Percentiles rank a stretch among this genome's conserved stretches.
Conservation (phyloP, 2,113 vertebrate species). For the Corythornis vintsioides region DNA sequence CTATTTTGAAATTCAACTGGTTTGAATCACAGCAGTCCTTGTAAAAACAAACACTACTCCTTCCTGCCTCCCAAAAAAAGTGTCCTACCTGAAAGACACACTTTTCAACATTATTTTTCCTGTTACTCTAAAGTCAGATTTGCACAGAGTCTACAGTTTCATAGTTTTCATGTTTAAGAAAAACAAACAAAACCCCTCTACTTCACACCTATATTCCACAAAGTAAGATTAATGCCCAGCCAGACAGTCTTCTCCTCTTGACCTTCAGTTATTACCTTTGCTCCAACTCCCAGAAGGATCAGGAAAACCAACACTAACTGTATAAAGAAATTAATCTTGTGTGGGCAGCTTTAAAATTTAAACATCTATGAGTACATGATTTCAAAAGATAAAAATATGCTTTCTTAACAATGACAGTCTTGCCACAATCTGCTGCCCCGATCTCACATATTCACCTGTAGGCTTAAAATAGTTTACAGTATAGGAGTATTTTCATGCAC, state of each 20-base stretch:
- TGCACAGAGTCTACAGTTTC: background rate
- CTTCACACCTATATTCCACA: background rate
- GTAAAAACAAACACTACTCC: too few species aligned
- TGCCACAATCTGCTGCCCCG: background rate
- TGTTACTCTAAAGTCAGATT: background rate
- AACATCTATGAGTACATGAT: background rate
- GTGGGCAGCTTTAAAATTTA: background rate
- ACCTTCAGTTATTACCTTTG: background rate
- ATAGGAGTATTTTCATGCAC: background rate
- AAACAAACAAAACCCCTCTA: background rate
- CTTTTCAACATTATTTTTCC: background rate
- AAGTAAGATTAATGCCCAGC: background rate
- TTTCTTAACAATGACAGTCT: background rate
- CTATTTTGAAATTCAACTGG: background rate
- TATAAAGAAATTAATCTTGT: background rate
- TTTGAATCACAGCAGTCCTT: background rate
- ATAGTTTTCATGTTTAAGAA: background rate
- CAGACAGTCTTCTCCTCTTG: background rate
- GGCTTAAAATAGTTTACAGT: background rate
- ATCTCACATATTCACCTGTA: background rate
- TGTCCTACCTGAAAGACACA: background rate
- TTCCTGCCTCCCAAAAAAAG: background rate
- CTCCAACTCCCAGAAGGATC: background rate
- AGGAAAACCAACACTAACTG: background rate
- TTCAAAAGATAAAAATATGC: background rate